Evolutionary conservation across 2,888 invertebrate genomes (phyloP), one percentile per base, ranked within the genome.

Genomic region (Caenorhabditis sp.): DNA sequence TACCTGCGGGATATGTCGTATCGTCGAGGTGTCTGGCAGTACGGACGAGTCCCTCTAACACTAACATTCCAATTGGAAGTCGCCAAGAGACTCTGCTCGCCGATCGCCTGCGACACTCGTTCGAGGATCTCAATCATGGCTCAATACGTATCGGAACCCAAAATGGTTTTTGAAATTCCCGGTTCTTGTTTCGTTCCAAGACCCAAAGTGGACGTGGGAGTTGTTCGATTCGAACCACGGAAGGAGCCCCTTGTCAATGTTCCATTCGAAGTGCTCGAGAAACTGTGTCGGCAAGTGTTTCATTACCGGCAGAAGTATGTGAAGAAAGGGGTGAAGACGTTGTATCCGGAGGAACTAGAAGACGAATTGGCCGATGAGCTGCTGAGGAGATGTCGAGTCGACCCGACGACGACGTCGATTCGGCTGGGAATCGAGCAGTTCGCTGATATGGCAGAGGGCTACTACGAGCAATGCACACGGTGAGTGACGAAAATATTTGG

Each of bases 121-220:
- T 96, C 96, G 92, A 94, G 98, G 35, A 93, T 99, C 22, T 98
- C 98, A 0, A 94, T 98, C 0, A 97, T 99, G 95, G 96, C 96
- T 85, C 98, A 99, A 93, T 94, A 95, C 90, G 96, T 96, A 94
- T 96, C 97, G 85, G 93, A 95, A 84, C 96, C 97, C 0, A 93
- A 94, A 60, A 94, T 96, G 69, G 95, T 95, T 91, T 97, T 97
- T 92, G 94, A 95, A 72, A 97, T 99, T 90, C 95, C 96, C 6
- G 97, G 98, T 1, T 93, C 93, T 86, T 95, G 96, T 0, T 99
- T 99, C 93, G 94, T 97, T 35, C 99, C 99, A 0, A 95, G 95
- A 91, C 98, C 99, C 0, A 95, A 98, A 82, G 98, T 99, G 5
- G 97, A 99, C 93, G 98, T 98, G 0, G 97, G 96, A 18, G 96